phyloP scores from a whole-genome alignment of 92 coral and sea anemone species.

The Anthopleura xanthogrammica region DNA sequence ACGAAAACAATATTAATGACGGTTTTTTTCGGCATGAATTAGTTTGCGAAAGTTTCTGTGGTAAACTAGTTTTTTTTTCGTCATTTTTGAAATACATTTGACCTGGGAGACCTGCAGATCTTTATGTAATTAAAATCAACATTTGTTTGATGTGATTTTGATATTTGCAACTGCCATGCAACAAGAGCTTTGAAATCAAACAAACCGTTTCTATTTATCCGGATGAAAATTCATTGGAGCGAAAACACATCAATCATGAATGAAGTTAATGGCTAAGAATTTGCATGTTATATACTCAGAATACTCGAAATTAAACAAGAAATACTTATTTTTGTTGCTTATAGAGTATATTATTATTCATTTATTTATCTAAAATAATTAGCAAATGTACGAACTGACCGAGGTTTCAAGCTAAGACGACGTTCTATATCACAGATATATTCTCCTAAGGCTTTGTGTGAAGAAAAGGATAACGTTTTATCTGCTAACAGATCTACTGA shows the following conservation, averaged over 20 bases:
- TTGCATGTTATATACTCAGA: neutral
- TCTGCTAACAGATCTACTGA: no score
- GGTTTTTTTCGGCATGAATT: no score
- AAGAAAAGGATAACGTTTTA: neutral
- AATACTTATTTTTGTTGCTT: neutral
- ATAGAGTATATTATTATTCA: neutral
- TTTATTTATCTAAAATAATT: neutral
- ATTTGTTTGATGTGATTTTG: neutral
- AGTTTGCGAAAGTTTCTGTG: no score
- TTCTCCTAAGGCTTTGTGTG: neutral
- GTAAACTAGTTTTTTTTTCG: no score
- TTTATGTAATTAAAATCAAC: slow-evolving; percentile 38
- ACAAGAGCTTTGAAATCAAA: slow-evolving; percentile 2
- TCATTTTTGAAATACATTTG: no score
- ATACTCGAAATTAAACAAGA: neutral
- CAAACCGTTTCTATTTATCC: neutral
- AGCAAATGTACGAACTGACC: neutral
- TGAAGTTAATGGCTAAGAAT: neutral
- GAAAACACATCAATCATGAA: slow-evolving; percentile 7
- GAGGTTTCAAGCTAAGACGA: neutral
- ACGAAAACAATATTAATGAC: no score
- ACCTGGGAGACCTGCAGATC: no score
- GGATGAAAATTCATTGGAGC: neutral
- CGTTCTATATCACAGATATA: neutral
- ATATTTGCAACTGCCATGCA: neutral